phyloP scores from a whole-genome alignment of 2,797 vertebrate genomes.

The Prionace glauca region DNA sequence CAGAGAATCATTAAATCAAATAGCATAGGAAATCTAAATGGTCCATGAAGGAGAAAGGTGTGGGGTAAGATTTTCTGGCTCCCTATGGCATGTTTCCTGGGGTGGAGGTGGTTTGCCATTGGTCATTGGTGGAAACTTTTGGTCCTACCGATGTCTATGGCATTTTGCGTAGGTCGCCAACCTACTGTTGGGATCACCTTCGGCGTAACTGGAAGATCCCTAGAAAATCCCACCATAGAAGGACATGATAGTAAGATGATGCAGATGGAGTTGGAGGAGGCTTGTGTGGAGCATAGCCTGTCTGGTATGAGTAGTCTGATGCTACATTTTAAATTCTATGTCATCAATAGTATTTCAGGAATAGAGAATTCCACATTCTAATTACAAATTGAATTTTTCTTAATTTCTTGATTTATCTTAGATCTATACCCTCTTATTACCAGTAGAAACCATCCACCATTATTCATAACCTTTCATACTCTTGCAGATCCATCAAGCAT shows the following conservation, averaged over 20 bases:
- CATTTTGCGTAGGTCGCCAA: too few species aligned
- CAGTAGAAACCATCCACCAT: background rate
- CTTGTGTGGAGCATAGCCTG: background rate
- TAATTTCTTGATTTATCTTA: background rate
- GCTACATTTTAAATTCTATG: background rate
- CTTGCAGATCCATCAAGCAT: background rate
- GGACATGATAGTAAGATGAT: background rate
- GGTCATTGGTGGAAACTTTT: too few species aligned
- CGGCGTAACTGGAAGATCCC: too few species aligned
- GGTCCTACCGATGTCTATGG: too few species aligned
- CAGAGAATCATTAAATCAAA: too few species aligned
- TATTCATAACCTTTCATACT: background rate
- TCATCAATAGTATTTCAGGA: background rate
- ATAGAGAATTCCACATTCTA: background rate
- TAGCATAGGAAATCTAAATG: background rate
- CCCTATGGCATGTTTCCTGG: too few species aligned
- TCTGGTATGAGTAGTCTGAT: background rate
- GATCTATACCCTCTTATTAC: background rate
- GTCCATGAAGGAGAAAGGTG: background rate
- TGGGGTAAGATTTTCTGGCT: too few species aligned
- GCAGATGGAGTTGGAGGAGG: background rate
- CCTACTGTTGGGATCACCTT: too few species aligned
- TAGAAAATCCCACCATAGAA: too few species aligned
- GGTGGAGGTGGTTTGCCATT: too few species aligned
- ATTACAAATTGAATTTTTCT: background rate